phyloP scores from a whole-genome alignment of 53 echinoderm and acorn worm genomes.

The Paracentrotus lividus region DNA sequence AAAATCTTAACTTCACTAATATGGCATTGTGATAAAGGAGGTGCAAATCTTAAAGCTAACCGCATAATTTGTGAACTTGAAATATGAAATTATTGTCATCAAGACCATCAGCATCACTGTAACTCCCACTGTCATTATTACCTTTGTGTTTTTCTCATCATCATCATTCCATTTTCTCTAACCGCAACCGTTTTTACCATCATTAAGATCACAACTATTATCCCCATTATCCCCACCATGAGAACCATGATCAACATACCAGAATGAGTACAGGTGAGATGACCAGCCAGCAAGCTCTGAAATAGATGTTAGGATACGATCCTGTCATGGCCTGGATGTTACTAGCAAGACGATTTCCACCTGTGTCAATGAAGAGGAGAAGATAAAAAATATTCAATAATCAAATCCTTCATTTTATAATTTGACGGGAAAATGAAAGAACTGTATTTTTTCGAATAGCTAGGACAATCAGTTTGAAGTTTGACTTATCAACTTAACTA shows the following conservation, averaged over 20 bases:
- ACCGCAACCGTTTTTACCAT: too few species aligned
- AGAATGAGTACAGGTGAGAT: conserved; percentile 87
- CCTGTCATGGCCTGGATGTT: conserved; percentile 95
- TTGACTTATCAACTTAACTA: too few species aligned
- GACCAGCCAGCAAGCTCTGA: conserved; percentile 86
- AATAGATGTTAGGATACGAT: conserved; percentile 81
- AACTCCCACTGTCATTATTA: not conserved
- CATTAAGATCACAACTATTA: not conserved
- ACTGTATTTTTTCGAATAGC: too few species aligned
- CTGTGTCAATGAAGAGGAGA: conserved; percentile 52
- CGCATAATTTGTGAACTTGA: too few species aligned
- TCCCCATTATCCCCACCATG: not conserved
- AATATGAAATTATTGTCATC: conserved; percentile 40
- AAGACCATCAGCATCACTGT: not conserved
- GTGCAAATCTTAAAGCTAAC: too few species aligned
- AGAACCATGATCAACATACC: conserved; percentile 70
- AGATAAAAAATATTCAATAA: not conserved
- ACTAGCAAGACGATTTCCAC: conserved; percentile 81
- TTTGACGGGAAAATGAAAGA: too few species aligned
- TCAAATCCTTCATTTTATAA: not conserved
- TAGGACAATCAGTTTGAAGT: too few species aligned
- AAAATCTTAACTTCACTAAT: too few species aligned
- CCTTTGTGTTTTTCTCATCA: not conserved
- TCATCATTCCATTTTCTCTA: too few species aligned
- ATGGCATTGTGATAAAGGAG: too few species aligned